Conservation (phyloP, 2,797 vertebrate species). For the Stomatorhinus walkeri region DNA sequence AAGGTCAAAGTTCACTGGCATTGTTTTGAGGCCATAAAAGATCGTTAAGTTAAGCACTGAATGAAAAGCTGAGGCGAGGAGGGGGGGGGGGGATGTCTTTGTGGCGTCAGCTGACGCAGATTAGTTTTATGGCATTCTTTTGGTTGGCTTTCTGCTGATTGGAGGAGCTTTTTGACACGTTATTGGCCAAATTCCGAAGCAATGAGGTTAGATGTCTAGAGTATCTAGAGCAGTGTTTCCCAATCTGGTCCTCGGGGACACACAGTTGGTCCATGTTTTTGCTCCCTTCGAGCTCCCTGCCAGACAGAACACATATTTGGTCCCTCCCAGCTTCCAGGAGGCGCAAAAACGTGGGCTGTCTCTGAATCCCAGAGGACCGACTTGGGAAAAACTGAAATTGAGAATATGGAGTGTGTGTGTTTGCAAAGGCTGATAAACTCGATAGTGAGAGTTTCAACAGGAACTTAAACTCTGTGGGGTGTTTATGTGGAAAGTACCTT, state of each 20-base stretch:
- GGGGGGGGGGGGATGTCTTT: not conserved
- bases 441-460: not conserved
- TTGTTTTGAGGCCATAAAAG: not conserved
- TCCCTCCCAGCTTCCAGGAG: not conserved
- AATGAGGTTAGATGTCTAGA: not conserved
- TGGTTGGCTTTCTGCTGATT: not conserved
- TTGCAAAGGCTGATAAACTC: not conserved
- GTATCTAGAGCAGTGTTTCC: not conserved
- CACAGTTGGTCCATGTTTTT: not conserved
- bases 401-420: not conserved
- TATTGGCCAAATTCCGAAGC: not conserved
- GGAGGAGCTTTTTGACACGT: not conserved
- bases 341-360: not conserved
- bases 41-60: not conserved
- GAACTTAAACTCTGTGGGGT: not conserved
- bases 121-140: slow-evolving; percentile 1
- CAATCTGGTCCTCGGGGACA: not conserved
- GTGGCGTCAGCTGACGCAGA: not conserved
- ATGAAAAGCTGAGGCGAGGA: not conserved
- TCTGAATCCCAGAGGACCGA: not conserved
- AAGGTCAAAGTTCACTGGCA: slow-evolving; percentile 25
- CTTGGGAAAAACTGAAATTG: not conserved
- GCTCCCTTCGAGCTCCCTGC: not conserved
- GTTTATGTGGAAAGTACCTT: not conserved
- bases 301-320: not conserved